Evolutionary conservation across 2,113 vertebrate species (phyloP), one percentile per base, ranked within the genome.

Genomic region (Gobio gobio): DNA sequence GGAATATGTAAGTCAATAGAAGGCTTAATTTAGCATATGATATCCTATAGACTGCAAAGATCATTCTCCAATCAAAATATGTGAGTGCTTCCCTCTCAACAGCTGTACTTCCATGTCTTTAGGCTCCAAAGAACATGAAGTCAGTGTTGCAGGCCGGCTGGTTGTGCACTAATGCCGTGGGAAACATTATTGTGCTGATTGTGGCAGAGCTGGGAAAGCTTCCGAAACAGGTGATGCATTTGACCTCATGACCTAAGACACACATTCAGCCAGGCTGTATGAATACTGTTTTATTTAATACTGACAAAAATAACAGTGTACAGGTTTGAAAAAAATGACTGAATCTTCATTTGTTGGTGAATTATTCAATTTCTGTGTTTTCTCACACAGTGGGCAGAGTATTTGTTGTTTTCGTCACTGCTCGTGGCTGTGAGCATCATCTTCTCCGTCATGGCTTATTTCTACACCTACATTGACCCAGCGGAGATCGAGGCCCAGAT

Each of bases 101-200:
- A 43, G 40, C 5, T n/a, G 26, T 72, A 0, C 24, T 14, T 13
- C 13, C 56, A 0, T 66, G 4, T 45, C 58, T n/a, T 77, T 47
- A 99, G 98, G 98, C 98, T 4, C 98, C 98, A 0, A 95, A 96
- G 86, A 99, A 97, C 79, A 99, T 99, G 98, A 99, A 99, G 91
- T 93, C 98, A 0, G 97, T 99, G 89, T 94, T 99, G 16, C 98
- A 99, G 82, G 98, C 97, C 0, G 97, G 97, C 5, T 99, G 98
- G 98, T 93, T 97, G 75, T 73, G 99, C 10, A 96, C 96, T 0
- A 96, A 97, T 83, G 96, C 97, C 13, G 1, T 98, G 0, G 98
- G 98, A 10, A 99, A 99, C 94, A 95, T 99, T 78, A 97, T 98
- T 2, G 98, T 99, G 79, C 93, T 99, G 26, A 98, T 99, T 0